Conservation (phyloP, 2,113 vertebrate species). For the Nibea coibor region DNA sequence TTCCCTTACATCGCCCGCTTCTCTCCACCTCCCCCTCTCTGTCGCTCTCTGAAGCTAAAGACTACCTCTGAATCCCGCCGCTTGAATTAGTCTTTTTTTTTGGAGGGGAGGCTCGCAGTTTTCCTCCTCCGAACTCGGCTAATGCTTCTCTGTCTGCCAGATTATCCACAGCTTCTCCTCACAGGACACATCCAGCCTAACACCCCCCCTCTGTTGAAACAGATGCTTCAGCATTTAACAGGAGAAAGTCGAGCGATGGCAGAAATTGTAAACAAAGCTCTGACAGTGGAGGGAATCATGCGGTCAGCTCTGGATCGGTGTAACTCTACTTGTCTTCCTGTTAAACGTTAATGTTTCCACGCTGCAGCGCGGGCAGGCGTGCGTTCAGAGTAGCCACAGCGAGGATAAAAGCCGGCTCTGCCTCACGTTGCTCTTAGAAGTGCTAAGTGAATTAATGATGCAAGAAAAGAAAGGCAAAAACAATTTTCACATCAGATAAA, state of each 20-base stretch:
- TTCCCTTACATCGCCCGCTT: slow-evolving; percentile 1
- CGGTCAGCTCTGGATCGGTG: neutral
- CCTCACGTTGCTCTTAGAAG: neutral
- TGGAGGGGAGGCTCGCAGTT: slow-evolving; percentile 12
- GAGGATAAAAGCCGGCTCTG: neutral
- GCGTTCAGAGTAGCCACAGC: neutral
- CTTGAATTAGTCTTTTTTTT: slow-evolving; percentile 38
- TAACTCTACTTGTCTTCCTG: neutral
- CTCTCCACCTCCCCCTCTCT: neutral
- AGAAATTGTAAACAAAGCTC: neutral
- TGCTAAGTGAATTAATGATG: slow-evolving; percentile 35
- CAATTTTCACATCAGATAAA: slow-evolving; percentile 28
- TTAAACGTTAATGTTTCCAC: neutral
- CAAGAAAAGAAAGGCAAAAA: slow-evolving; percentile 17
- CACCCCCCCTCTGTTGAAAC: neutral
- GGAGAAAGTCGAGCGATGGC: neutral
- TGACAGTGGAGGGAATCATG: neutral
- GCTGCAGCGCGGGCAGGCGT: neutral
- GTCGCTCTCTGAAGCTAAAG: neutral
- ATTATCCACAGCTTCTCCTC: slow-evolving; percentile 45
- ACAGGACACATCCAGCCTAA: neutral
- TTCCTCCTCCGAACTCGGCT: slow-evolving; percentile 20
- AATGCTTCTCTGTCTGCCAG: slow-evolving; percentile 11
- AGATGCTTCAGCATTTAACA: neutral
- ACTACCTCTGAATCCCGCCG: slow-evolving; percentile 22